Evolutionary conservation across 2,113 vertebrate genomes (phyloP).

Genomic region (Aptenodytes forsteri): DNA sequence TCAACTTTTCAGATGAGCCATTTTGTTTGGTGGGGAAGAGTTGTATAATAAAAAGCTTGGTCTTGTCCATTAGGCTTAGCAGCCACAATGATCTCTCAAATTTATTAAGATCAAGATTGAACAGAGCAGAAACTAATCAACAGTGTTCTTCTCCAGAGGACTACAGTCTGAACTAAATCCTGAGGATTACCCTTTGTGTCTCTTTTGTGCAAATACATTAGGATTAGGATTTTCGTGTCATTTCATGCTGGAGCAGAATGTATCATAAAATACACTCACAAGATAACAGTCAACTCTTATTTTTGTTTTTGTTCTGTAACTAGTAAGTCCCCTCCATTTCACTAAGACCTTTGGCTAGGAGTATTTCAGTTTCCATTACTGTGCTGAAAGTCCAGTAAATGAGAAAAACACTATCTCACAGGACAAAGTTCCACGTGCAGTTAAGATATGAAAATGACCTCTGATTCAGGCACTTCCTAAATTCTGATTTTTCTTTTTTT

Average conservation of each 20-base stretch:
- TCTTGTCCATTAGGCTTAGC: not conserved
- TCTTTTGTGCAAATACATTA: not conserved
- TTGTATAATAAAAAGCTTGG: not conserved
- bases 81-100: not conserved
- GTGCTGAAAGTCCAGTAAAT: not conserved
- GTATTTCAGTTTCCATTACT: not conserved
- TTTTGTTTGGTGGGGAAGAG: not conserved
- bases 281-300: not conserved
- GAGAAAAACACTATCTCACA: not conserved
- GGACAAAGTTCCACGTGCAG: not conserved
- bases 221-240: not conserved
- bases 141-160: not conserved
- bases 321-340: not conserved
- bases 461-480: not conserved
- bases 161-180: not conserved
- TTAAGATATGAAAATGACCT: not conserved
- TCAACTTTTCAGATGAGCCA: not conserved
- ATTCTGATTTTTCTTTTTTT: not conserved
- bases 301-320: not conserved
- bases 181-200: not conserved
- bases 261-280: not conserved
- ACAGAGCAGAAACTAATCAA: not conserved
- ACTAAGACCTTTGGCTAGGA: not conserved
- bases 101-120: not conserved
- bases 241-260: not conserved